phyloP scores from a whole-genome alignment of 2,888 invertebrate species.

The Lepidochitona cinerea region DNA sequence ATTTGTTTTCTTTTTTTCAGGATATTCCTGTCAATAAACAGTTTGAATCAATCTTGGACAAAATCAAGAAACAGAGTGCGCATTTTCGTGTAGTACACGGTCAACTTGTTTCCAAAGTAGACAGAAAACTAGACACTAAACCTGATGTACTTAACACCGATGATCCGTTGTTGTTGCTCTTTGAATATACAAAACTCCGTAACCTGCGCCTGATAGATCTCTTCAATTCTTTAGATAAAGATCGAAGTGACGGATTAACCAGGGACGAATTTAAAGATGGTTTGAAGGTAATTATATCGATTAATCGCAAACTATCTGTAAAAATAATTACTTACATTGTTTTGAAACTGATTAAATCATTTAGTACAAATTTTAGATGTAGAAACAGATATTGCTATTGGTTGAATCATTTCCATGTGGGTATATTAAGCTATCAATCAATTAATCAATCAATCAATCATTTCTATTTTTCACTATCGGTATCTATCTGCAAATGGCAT shows the following conservation, averaged over 20 bases:
- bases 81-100: conserved; percentile 43
- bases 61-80: conserved; percentile 31
- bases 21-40: conserved; percentile 49
- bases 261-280: conserved; percentile 51
- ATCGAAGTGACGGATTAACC: conserved; percentile 51
- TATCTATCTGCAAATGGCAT: too few relatives aligned
- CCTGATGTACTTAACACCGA: conserved; percentile 49
- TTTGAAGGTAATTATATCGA: conserved; percentile 36
- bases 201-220: conserved; percentile 54
- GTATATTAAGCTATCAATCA: too few relatives aligned
- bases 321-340: too few relatives aligned
- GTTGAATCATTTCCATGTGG: too few relatives aligned
- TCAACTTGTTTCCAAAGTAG: conserved; percentile 44
- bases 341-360: too few relatives aligned
- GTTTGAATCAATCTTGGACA: conserved; percentile 36
- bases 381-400: too few relatives aligned
- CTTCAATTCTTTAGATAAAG: conserved; percentile 52
- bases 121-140: conserved; percentile 37
- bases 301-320: too few relatives aligned
- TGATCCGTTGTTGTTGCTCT: conserved; percentile 46
- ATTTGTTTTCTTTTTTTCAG: too few relatives aligned
- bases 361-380: too few relatives aligned
- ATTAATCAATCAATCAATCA: too few relatives aligned
- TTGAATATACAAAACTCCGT: conserved; percentile 50
- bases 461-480: too few relatives aligned